Evolutionary conservation across 2,113 vertebrate species (phyloP).

Genomic region (Alectura lathami): DNA sequence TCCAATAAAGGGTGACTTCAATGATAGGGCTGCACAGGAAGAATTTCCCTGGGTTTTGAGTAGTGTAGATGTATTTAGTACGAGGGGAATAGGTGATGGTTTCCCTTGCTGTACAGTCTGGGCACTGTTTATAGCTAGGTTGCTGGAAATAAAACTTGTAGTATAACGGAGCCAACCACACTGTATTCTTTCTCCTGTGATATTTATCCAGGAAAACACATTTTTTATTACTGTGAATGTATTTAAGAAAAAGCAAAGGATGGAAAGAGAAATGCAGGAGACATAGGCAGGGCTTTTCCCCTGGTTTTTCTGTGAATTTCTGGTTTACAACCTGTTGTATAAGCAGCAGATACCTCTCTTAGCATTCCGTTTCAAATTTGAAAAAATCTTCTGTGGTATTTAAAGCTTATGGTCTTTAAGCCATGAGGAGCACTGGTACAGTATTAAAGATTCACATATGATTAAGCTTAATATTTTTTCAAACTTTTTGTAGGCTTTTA

Average conservation of each 20-base stretch:
- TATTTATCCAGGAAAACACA: neutral
- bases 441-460: constrained; percentile 65
- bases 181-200: neutral
- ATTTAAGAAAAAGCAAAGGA: neutral
- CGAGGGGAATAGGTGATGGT: neutral
- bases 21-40: neutral
- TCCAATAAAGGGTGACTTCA: neutral
- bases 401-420: constrained; percentile 60
- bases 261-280: neutral
- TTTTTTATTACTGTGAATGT: neutral
- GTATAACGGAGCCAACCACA: neutral
- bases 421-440: constrained; percentile 11
- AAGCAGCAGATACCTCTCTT: constrained; percentile 29
- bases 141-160: neutral
- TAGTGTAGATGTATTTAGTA: neutral
- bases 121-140: neutral
- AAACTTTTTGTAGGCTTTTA: constrained; percentile 50
- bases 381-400: constrained; percentile 22
- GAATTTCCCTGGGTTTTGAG: neutral
- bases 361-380: constrained; percentile 33
- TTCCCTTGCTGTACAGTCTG: neutral
- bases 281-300: neutral
- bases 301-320: neutral
- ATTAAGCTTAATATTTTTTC: constrained; percentile 54
- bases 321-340: constrained; percentile 29